Conservation (phyloP, 2,888 invertebrate species). For the Noctua fimbriata region DNA sequence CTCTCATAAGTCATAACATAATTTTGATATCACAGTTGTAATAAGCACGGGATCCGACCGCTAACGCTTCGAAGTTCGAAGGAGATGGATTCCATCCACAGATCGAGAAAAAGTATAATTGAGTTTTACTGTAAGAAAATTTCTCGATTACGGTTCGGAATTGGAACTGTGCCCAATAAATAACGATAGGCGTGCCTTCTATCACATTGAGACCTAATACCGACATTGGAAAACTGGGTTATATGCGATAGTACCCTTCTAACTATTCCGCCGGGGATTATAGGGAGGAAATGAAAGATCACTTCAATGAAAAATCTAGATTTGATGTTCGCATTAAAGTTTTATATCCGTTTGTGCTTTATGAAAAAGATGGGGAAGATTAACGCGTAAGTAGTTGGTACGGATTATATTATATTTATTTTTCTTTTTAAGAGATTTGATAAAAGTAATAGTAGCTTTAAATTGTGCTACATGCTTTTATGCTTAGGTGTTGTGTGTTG, state of each 20-base stretch:
- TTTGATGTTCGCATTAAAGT: conserved; percentile 46
- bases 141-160: conserved; percentile 59
- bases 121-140: conserved; percentile 62
- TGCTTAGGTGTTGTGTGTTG: not conserved
- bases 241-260: conserved; percentile 55
- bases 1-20: conserved; percentile 22
- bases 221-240: conserved; percentile 58
- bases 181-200: conserved; percentile 64
- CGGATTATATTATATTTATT: too few relatives aligned
- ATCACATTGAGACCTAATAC: conserved; percentile 60
- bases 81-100: conserved; percentile 33
- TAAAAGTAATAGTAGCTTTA: not conserved
- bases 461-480: not conserved
- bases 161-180: conserved; percentile 65
- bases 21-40: conserved; percentile 20
- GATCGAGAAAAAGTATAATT: conserved; percentile 60
- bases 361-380: conserved; percentile 29
- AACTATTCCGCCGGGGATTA: conserved; percentile 45
- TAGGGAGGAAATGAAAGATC: conserved; percentile 52
- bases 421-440: not conserved
- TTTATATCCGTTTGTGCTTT: conserved; percentile 37
- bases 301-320: conserved; percentile 52
- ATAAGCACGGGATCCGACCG: conserved; percentile 19
- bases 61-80: conserved; percentile 23
- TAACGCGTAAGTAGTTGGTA: conserved; percentile 3